Percentiles rank a stretch among this genome's conserved stretches.
Conservation (phyloP, 1,140 invertebrate species). For the Megalonaias nervosa region DNA sequence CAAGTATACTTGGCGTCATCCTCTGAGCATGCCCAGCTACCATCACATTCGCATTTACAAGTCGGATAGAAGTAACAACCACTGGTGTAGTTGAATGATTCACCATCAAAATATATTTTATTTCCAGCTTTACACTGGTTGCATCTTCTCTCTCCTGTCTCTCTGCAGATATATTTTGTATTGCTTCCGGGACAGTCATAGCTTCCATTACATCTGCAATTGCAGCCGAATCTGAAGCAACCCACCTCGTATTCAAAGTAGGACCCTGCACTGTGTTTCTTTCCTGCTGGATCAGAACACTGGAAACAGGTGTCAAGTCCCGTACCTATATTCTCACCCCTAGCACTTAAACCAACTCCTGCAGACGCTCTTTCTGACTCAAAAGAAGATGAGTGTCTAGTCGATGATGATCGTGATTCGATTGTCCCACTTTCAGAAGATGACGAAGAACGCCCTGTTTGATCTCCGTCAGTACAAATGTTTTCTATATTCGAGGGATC, state of each 20-base stretch:
- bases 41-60: conserved; percentile 56
- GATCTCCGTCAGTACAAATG: conserved; percentile 20
- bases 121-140: conserved; percentile 37
- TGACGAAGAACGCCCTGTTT: no score
- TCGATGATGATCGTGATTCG: no score
- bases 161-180: conserved; percentile 36
- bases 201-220: conserved; percentile 45
- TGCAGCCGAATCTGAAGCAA: conserved; percentile 44
- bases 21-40: conserved; percentile 50
- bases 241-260: conserved; percentile 36
- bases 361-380: no score
- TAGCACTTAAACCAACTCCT: no score
- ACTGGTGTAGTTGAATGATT: conserved; percentile 29
- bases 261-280: neutral
- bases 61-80: conserved; percentile 44
- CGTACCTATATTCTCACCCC: no score
- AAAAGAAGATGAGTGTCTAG: no score
- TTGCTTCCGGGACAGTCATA: conserved; percentile 36
- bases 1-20: conserved; percentile 36
- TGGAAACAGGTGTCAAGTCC: neutral
- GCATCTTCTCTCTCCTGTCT: conserved; percentile 12
- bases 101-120: no score
- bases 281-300: neutral
- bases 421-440: no score
- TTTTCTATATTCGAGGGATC: conserved; percentile 34